phyloP scores from a whole-genome alignment of 2,888 invertebrate genomes.

The Phaedon cochleariae region DNA sequence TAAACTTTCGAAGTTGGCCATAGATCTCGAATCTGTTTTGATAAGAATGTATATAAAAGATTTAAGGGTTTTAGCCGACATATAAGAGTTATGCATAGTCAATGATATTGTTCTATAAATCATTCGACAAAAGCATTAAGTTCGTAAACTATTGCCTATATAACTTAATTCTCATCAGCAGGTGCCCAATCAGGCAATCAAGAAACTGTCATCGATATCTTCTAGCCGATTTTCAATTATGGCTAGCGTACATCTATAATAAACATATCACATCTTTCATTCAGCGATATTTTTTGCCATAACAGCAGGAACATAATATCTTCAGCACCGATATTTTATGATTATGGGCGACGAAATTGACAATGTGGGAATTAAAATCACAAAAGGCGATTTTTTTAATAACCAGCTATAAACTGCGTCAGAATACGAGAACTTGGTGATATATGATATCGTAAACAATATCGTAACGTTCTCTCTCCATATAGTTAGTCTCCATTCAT shows the following conservation, averaged over 20 bases:
- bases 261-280: not conserved
- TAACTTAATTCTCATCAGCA: not conserved
- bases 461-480: not conserved
- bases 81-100: no score
- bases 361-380: slow-evolving; percentile 36
- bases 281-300: not conserved
- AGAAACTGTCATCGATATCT: not conserved
- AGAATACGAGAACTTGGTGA: not conserved
- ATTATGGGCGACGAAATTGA: slow-evolving; percentile 26
- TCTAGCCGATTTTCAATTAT: not conserved
- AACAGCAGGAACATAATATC: slow-evolving; percentile 13
- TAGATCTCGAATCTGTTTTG: no score
- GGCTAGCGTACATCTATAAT: not conserved
- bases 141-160: not conserved
- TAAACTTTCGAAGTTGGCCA: no score
- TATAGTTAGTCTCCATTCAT: not conserved
- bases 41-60: no score
- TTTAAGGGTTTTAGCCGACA: no score
- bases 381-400: slow-evolving; percentile 10
- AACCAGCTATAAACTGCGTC: not conserved
- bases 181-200: not conserved
- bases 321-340: slow-evolving; percentile 23
- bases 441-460: not conserved
- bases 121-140: not conserved
- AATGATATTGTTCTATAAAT: not conserved